Percentiles rank a stretch among this genome's conserved stretches.
Evolutionary conservation across 1,140 invertebrate genomes (phyloP).

Genomic region (Formica exsecta): DNA sequence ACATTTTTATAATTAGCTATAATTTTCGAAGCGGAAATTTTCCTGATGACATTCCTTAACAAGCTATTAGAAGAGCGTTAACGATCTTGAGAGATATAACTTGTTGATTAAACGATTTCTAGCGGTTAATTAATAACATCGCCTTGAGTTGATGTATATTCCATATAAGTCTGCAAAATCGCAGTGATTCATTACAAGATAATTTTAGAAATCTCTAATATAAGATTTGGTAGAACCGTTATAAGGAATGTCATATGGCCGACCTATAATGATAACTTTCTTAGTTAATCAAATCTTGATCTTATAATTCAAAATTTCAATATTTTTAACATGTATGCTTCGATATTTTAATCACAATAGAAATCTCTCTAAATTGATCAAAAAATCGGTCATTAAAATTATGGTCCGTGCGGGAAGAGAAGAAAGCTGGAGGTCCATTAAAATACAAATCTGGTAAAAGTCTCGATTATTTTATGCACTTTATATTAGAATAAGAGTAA

Average conservation of each 20-base stretch:
- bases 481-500: neutral
- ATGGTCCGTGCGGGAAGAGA: neutral
- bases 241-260: neutral
- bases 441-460: neutral
- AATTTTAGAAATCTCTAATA: conserved; percentile 2
- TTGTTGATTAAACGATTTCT: neutral
- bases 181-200: conserved; percentile 10
- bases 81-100: neutral
- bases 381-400: neutral
- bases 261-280: neutral
- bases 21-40: neutral
- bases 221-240: conserved; percentile 1
- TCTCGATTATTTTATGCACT: neutral
- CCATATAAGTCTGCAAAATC: conserved; percentile 14
- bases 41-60: neutral
- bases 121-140: conserved; percentile 20
- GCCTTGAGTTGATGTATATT: neutral
- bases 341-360: neutral
- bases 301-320: neutral
- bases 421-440: neutral
- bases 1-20: neutral
- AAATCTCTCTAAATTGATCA: neutral
- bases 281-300: neutral
- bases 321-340: neutral
- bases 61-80: neutral